These are phyloP conservation scores for Poecilus cupreus DNA, from an alignment of 2,888 invertebrate species.

Conservation along the genomic window DNA sequence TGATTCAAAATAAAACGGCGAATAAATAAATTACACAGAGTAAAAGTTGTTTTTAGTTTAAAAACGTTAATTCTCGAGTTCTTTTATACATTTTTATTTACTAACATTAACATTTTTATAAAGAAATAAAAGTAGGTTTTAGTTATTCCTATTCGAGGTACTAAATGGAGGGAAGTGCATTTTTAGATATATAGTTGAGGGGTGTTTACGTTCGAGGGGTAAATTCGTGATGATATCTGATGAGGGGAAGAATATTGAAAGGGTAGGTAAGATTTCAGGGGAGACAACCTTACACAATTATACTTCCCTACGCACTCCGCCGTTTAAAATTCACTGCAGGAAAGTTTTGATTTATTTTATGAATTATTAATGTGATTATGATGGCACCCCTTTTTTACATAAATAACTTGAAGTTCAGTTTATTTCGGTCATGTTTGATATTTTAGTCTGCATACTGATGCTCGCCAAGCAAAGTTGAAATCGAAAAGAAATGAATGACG, in stretches of 20 bases:
- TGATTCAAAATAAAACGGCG: no score
- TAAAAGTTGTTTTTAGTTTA: no score
- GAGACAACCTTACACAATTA: constrained; percentile 9
- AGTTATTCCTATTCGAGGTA: neutral
- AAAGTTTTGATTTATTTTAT: constrained; percentile 39
- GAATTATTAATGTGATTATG: constrained; percentile 38
- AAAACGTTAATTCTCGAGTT: no score
- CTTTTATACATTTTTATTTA: no score
- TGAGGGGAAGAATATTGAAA: neutral
- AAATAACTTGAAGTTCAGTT: neutral
- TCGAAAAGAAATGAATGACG: neutral
- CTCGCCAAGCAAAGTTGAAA: neutral
- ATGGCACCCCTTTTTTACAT: constrained; percentile 17
- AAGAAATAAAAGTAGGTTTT: neutral
- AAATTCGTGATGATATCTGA: neutral
- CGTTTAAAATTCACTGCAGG: constrained; percentile 2
- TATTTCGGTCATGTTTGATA: neutral
- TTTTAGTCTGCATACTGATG: neutral
- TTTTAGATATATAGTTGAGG: neutral
- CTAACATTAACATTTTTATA: no score
- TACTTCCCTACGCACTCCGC: neutral
- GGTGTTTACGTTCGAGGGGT: neutral
- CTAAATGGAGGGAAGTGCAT: neutral
- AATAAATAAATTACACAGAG: no score
- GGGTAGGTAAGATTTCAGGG: constrained; percentile 7